Evolutionary conservation across 92 coral and sea anemone species (phyloP).

Genomic region (Phenganax marumi): DNA sequence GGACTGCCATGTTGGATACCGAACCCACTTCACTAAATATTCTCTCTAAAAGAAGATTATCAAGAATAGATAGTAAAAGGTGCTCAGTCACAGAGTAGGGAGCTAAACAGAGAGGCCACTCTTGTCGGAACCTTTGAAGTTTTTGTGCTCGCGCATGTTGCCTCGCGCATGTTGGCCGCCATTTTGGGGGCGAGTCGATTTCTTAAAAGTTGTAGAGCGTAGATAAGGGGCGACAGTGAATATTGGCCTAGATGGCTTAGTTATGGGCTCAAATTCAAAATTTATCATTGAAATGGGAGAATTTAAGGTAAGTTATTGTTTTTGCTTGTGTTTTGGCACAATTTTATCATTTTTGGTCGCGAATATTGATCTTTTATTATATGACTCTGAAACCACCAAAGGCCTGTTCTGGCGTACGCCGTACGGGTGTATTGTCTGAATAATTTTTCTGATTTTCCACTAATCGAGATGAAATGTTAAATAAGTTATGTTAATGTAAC

Average conservation of each 20-base stretch:
- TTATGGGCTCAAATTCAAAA: slow-evolving; percentile 1
- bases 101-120: too few relatives aligned
- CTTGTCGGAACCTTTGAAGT: too few relatives aligned
- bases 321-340: not conserved
- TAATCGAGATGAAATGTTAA: not conserved
- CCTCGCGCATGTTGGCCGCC: too few relatives aligned
- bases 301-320: not conserved
- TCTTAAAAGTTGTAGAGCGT: too few relatives aligned
- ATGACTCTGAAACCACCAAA: not conserved
- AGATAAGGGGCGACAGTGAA: slow-evolving; percentile 12
- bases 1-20: slow-evolving; percentile 4
- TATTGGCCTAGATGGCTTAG: not conserved
- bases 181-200: too few relatives aligned
- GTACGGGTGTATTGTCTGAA: not conserved
- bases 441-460: not conserved
- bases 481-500: too few relatives aligned
- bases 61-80: too few relatives aligned
- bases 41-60: not conserved
- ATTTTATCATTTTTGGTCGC: not conserved
- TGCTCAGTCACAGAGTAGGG: too few relatives aligned
- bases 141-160: too few relatives aligned
- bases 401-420: slow-evolving; percentile 9
- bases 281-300: not conserved
- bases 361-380: not conserved
- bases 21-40: not conserved